Base-by-base conservation (phyloP, 1,140 invertebrate species). In the Euwallacea fornicatus region DNA sequence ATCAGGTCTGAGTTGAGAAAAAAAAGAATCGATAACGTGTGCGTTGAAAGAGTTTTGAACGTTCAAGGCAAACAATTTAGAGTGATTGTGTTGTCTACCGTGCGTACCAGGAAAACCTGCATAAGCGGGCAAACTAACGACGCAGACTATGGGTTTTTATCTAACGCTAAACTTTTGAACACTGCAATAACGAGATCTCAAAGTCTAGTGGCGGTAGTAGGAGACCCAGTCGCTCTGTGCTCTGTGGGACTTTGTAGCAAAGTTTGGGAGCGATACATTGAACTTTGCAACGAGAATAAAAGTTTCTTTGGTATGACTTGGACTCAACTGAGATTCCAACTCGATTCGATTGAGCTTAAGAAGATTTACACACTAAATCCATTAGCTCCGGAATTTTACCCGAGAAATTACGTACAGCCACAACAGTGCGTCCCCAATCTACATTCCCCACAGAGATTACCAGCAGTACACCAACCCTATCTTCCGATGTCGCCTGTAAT, bases 31-130 rank as follows among this genome's bases (percentile, higher is more conserved):
- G 86, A 86, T 66, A 89, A 90, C 50, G 89, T 96, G 42, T 92
- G 91, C 7, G 94, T 95, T 0, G 94, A 95, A 79, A 83, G 93
- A 70, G 93, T 95, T 8, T 83, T 94, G 0, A 96, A 96, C 83
- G 92, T 95, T 0, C 94, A 96, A 83, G 93, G 93, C 80, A 95
- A 95, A 80, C 93, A 96, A 81, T 96, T 95, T 78, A 85, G 92
- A 8, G 93, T 91, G 0, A 89, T 96, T 42, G 91, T 96, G 74
- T 83, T 96, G 46, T 94, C 91, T 16, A 94, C 93, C 0, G 93
- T 96, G 0, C 83, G 93, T 6, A 95, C 93, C 0, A 82, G 90
- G 54, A 84, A 88, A 63, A 92, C 90, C 1, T 94, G 91, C 79
- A 83, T 83, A 80, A 83, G 82, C 78, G 81, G 73, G 13, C 75